Conservation (phyloP, 2,888 invertebrate genomes). For the Physocephala rufipes region DNA sequence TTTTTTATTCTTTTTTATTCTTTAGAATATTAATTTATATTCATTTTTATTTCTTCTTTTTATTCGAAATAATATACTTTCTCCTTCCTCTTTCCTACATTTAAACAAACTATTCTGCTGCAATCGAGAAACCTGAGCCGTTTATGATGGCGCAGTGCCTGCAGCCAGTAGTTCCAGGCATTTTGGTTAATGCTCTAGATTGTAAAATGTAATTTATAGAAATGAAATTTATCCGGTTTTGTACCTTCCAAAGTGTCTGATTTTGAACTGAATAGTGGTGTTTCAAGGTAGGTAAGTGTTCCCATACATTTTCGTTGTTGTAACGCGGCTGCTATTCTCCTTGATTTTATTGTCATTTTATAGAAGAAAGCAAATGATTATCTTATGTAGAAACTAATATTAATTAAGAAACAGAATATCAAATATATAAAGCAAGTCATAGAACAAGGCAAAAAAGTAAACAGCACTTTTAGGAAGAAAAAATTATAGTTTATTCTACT, state of each 20-base stretch:
- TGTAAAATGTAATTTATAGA: too few relatives aligned
- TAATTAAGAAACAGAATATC: neutral
- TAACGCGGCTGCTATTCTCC: too few relatives aligned
- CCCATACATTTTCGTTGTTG: too few relatives aligned
- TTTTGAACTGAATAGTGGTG: too few relatives aligned
- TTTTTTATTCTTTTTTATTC: neutral
- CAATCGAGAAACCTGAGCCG: neutral
- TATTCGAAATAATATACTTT: too few relatives aligned
- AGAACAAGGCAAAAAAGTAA: neutral
- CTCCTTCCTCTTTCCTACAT: neutral
- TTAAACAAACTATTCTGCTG: neutral
- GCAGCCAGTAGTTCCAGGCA: neutral
- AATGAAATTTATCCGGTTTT: too few relatives aligned
- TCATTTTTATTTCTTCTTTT: neutral
- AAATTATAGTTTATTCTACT: neutral
- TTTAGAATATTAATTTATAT: neutral
- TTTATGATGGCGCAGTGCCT: neutral
- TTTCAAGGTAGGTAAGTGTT: too few relatives aligned
- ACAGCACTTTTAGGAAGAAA: neutral
- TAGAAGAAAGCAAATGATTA: conserved; percentile 19
- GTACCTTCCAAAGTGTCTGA: too few relatives aligned
- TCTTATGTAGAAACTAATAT: conserved; percentile 18
- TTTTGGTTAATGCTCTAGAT: too few relatives aligned
- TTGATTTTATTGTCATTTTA: neutral
- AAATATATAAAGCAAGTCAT: neutral